A percentile compares a stretch with the other conserved stretches of the same genome.
Evolutionary conservation across 2,113 vertebrate species (phyloP).

Genomic region (Anarrhichthys ocellatus): DNA sequence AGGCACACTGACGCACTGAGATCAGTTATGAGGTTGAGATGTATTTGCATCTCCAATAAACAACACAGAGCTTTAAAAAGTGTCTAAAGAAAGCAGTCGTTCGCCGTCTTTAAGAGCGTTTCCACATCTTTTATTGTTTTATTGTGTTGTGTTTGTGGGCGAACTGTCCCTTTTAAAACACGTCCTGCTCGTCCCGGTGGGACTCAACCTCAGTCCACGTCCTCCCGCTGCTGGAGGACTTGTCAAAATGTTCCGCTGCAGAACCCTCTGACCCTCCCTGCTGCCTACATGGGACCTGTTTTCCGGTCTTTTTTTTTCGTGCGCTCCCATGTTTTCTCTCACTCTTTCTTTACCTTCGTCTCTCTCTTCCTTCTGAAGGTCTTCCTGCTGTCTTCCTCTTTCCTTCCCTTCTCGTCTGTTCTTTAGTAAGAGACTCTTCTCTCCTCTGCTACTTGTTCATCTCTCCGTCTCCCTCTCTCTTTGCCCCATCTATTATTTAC

Average conservation of each 20-base stretch:
- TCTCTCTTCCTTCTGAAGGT: not conserved
- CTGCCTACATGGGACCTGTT: conserved; percentile 28
- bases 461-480: conserved; percentile 23
- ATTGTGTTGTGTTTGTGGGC: conserved; percentile 24
- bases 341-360: not conserved
- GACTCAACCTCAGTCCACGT: conserved; percentile 32
- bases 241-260: conserved; percentile 52
- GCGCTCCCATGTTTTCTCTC: not conserved
- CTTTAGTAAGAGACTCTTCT: conserved; percentile 10
- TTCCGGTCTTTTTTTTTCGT: not conserved
- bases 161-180: conserved; percentile 65
- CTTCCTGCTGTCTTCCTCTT: conserved; percentile 29
- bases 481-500: conserved; percentile 75
- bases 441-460: conserved; percentile 28
- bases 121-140: conserved; percentile 39
- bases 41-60: conserved; percentile 54
- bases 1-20: conserved; percentile 16
- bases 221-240: conserved; percentile 42
- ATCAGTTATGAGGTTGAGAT: conserved; percentile 29
- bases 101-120: conserved; percentile 13
- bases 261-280: conserved; percentile 46
- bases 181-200: conserved; percentile 40
- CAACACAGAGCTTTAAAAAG: conserved; percentile 11
- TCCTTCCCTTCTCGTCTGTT: conserved; percentile 37
- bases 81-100: conserved; percentile 4